Percentiles rank a stretch among this genome's conserved stretches.
Conservation (phyloP, 1,140 invertebrate species). For the Drosophila santomea region DNA sequence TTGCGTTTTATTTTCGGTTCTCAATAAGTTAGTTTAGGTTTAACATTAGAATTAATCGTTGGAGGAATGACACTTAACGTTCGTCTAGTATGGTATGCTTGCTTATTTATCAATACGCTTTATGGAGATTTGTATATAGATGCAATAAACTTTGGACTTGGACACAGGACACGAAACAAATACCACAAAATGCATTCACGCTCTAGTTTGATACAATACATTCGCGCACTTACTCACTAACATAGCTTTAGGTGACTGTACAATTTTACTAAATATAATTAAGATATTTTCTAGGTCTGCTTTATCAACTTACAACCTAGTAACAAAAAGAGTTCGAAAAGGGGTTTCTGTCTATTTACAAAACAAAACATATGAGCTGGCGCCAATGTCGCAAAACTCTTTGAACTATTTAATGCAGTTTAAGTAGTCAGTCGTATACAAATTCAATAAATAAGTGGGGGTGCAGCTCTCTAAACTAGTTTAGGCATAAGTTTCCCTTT, state of each 20-base stretch:
- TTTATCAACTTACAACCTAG: constrained; percentile 56
- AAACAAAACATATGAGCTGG: constrained; percentile 58
- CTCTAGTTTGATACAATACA: constrained; percentile 6
- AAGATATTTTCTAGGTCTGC: constrained; percentile 43
- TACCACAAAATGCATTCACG: constrained; percentile 55
- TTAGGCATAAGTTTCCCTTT: neutral
- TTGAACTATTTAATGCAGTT: constrained; percentile 25
- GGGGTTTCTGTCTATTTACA: constrained; percentile 52
- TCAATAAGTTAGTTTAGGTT: constrained; percentile 75
- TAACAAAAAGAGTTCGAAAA: constrained; percentile 49
- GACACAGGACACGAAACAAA: constrained; percentile 63
- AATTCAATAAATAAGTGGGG: neutral
- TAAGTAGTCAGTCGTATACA: constrained; percentile 22
- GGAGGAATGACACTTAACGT: constrained; percentile 55
- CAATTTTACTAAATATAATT: constrained; percentile 57
- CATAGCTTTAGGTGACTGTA: constrained; percentile 61
- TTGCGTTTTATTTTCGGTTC: constrained; percentile 46
- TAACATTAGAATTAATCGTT: constrained; percentile 66
- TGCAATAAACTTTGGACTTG: constrained; percentile 54
- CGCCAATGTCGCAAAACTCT: constrained; percentile 5
- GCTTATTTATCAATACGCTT: constrained; percentile 21
- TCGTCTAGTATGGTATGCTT: constrained; percentile 18
- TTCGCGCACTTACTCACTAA: constrained; percentile 23
- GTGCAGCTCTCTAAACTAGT: neutral
- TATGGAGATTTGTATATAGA: constrained; percentile 19